A percentile compares a stretch with the other conserved stretches of the same genome.
phyloP scores from a whole-genome alignment of 2,113 vertebrate species.

The Pelecanus crispus region DNA sequence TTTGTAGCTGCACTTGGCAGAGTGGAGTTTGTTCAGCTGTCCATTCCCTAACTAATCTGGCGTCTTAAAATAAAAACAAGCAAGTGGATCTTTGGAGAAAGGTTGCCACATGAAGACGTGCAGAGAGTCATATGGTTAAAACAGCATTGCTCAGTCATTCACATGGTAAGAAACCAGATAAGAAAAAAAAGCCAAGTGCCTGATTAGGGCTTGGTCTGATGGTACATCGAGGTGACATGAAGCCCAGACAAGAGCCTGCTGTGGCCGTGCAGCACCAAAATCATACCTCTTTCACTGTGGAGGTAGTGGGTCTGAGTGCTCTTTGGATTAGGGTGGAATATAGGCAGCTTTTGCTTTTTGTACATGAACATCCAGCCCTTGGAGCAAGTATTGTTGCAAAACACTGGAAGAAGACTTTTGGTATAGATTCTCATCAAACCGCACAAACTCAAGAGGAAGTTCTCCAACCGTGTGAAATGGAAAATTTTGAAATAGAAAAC shows the following conservation, averaged over 20 bases:
- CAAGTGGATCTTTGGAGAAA: slow-evolving; percentile 1
- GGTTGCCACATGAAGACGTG: neutral
- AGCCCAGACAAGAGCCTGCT: neutral
- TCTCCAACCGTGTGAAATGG: neutral
- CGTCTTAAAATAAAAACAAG: slow-evolving; percentile 69
- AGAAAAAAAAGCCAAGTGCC: neutral
- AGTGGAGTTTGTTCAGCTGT: slow-evolving; percentile 67
- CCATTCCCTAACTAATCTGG: slow-evolving; percentile 54
- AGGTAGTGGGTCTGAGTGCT: neutral
- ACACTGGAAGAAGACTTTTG: neutral
- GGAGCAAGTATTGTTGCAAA: neutral
- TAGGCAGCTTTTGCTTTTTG: neutral
- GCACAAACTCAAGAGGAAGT: neutral
- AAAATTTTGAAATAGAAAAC: neutral
- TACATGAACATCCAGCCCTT: neutral
- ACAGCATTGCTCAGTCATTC: neutral
- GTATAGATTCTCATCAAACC: neutral
- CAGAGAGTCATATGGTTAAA: neutral
- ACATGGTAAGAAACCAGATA: neutral
- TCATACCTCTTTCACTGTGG: neutral
- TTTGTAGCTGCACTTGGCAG: slow-evolving; percentile 33
- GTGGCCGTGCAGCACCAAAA: neutral
- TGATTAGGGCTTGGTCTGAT: neutral
- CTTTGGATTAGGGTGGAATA: neutral
- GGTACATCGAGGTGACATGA: neutral